A percentile compares a stretch with the other conserved stretches of the same genome.
Evolutionary conservation across 2,113 vertebrate genomes (phyloP).

Genomic region (Erpornis zantholeuca): DNA sequence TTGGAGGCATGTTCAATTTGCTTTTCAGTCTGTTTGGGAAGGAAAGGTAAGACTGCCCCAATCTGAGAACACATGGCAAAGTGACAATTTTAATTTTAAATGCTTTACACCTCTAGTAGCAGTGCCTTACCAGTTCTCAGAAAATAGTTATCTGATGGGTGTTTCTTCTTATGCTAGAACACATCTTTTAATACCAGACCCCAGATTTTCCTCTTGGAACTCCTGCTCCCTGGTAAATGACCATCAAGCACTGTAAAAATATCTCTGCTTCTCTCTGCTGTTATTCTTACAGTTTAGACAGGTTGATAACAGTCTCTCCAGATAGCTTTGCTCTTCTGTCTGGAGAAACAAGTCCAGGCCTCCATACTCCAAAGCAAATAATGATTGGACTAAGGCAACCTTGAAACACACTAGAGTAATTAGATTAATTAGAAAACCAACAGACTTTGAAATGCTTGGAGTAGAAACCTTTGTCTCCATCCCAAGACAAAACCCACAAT

Average conservation of each 20-base stretch:
- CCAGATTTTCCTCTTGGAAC: not conserved
- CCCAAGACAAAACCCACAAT: not conserved
- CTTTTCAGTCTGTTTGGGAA: not conserved
- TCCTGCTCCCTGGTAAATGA: not conserved
- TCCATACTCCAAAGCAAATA: not conserved
- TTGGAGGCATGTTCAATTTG: not conserved
- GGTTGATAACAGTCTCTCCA: not conserved
- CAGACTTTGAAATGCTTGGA: not conserved
- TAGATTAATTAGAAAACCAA: constrained; percentile 5
- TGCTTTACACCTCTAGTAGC: not conserved
- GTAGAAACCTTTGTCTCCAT: not conserved
- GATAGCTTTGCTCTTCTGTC: not conserved
- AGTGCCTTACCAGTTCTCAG: not conserved
- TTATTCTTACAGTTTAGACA: not conserved
- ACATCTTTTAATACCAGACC: not conserved
- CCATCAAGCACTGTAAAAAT: not conserved
- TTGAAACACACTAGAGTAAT: not conserved
- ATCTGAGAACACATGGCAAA: not conserved
- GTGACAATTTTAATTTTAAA: not conserved
- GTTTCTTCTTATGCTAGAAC: not conserved
- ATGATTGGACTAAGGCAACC: not conserved
- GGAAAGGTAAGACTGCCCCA: not conserved
- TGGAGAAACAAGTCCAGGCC: not conserved
- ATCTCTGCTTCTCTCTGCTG: not conserved
- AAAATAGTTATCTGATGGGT: not conserved